Percentiles rank a stretch among this genome's conserved stretches.
Evolutionary conservation across 2,797 vertebrate species (phyloP).

Genomic region (Malurus splendens): DNA sequence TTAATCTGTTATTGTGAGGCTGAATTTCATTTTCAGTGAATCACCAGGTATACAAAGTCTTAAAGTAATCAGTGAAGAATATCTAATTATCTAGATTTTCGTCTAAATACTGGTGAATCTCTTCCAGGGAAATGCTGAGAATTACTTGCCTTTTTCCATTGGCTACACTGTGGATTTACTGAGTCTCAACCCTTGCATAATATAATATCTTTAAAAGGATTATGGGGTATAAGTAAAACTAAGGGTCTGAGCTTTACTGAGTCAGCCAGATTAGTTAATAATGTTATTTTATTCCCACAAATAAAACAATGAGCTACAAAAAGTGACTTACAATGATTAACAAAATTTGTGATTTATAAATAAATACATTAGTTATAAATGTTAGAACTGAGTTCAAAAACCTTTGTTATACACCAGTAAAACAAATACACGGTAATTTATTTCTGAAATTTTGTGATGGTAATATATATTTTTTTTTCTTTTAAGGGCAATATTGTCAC

Average conservation of each 20-base stretch:
- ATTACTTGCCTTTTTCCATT: not conserved
- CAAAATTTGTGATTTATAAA: not conserved
- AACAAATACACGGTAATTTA: not conserved
- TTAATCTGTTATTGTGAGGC: not conserved
- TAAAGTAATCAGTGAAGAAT: not conserved
- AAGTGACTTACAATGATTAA: not conserved
- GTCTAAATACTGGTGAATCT: not conserved
- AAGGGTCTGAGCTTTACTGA: not conserved
- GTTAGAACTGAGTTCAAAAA: not conserved
- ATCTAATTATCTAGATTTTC: not conserved
- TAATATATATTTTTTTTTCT: too few relatives aligned
- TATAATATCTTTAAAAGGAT: not conserved
- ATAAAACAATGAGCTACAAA: not conserved
- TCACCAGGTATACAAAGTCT: not conserved
- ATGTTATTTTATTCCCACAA: not conserved
- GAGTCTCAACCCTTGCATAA: not conserved
- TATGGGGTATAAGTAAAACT: not conserved
- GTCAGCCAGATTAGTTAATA: not conserved
- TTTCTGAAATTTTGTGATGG: not conserved
- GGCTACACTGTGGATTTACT: not conserved
- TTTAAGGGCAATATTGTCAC: not conserved
- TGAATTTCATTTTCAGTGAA: not conserved
- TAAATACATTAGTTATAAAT: not conserved
- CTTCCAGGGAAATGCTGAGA: not conserved
- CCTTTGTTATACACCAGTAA: not conserved